Evolutionary conservation across 1,140 invertebrate species (phyloP), one percentile per base, ranked within the genome.

Genomic region (Episyrphus balteatus): DNA sequence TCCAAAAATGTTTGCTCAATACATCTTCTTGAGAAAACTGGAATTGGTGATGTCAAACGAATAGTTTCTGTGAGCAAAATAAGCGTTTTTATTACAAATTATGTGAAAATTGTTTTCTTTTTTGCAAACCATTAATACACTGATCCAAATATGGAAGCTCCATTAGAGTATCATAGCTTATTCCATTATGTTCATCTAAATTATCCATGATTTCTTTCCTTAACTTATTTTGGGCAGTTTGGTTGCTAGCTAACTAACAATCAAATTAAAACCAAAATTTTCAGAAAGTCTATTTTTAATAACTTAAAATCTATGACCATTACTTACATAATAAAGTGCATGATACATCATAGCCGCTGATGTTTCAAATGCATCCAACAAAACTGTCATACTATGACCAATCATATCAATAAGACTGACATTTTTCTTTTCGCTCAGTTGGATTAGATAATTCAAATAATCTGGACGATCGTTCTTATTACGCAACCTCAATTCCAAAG

Each of bases 331-430:
- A 34, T 64, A 65, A 1, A 65, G 47, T 37, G 59, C 41, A 49
- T 62, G 60, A 17, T 56, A 56, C 21, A 61, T 52, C 14, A 54
- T 53, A 7, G 52, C 58, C 0, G 42, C 52, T 0, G 61, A 55
- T 1, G 80, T 79, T 44, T 82, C 79, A 49, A 73, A 81, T 40
- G 78, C 78, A 49, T 77, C 78, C 31, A 77, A 41, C 32, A 76
- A 69, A 39, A 78, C 73, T 0, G 72, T 56, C 6, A 74, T 53
- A 3, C 71, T 66, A 59, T 75, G 68, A 0, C 72, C 70, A 17
- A 78, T 63, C 10, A 86, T 68, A 51, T 81, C 74, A 18, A 77
- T 70, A 1, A 76, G 74, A 0, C 60, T 61, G 14, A 76, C 68
- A 47, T 68, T 62, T 57, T 57, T 64, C 44, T 59, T 68, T 46